Base-by-base conservation (phyloP, 2,888 invertebrate genomes). In the Keiferia lycopersicella region DNA sequence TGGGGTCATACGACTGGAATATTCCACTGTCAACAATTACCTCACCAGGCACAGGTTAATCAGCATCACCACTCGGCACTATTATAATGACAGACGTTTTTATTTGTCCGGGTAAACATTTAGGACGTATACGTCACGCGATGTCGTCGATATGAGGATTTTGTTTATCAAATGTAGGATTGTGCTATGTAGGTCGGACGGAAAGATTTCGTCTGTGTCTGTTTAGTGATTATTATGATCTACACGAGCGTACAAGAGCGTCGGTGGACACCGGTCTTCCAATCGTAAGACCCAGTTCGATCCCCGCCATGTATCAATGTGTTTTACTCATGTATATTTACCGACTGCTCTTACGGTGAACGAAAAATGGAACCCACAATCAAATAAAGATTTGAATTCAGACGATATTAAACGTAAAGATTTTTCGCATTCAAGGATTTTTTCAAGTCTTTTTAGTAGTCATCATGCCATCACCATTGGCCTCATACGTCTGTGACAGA, bases 21-120 rank as follows among this genome's bases (percentile, higher is more conserved):
- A 74, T 79, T 79, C 79, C 80, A 67, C 68, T 71, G 70, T 66
- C 62, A 51, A 65, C 68, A 67, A 69, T 76, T 72, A 77, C 71
- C 60, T 60, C 45, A 60, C 60, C 26, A 48, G 26, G 45, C 48
- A 60, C 60, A 60, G 22, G 38, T 38, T 34, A 10, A 18, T 20
- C 58, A 59, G 10, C 12, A 20, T 20, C 20, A 41, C 41, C 20
- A 45, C 60, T 60, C 45, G 10, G 6, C 26, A 26, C 26, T 45
- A n/a, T 20, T 10, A 59, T 38, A n/a, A 41, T 6, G 16, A 34
- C 20, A 22, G 58, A 41, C 58, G 14, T 59, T 39, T 59, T 39
- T 38, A 59, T 39, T 59, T 59, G 39, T 14, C 58, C 58, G 58
- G 58, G 18, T 59, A 14, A 18, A n/a, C n/a, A n/a, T n/a, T n/a